phyloP scores from a whole-genome alignment of 2,888 invertebrate species.

The Parnassius smintheus region DNA sequence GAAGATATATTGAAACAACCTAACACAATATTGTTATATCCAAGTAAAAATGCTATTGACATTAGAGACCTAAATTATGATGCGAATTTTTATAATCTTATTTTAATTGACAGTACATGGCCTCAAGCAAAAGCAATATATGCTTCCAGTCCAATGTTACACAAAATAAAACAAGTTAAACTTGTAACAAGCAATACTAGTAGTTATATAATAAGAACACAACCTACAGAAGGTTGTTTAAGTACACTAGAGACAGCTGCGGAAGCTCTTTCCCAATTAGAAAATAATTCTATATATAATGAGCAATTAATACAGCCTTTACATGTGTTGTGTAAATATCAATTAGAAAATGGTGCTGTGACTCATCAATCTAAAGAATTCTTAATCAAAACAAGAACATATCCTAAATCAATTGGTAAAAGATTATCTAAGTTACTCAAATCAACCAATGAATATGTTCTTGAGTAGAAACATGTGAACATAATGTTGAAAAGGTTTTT shows the following conservation, averaged over 20 bases:
- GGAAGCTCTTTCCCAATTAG: conserved; percentile 88
- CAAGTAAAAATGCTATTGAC: conserved; percentile 87
- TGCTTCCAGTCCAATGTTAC: conserved; percentile 88
- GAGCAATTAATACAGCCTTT: conserved; percentile 88
- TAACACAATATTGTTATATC: conserved; percentile 90
- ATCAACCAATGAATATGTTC: conserved; percentile 54
- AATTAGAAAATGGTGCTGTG: conserved; percentile 94
- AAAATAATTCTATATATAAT: conserved; percentile 84
- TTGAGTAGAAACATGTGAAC: conserved; percentile 25
- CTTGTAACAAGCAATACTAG: conserved; percentile 86
- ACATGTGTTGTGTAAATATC: conserved; percentile 91
- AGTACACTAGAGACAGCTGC: conserved; percentile 95
- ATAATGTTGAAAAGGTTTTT: not conserved
- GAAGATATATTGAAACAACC: conserved; percentile 83
- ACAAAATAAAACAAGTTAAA: conserved; percentile 90
- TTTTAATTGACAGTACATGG: conserved; percentile 97
- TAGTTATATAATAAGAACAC: conserved; percentile 95
- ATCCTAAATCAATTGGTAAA: conserved; percentile 90
- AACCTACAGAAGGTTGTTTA: conserved; percentile 94
- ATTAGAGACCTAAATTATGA: conserved; percentile 77
- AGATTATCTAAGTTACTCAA: conserved; percentile 80
- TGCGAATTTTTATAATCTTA: conserved; percentile 84
- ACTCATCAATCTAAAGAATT: conserved; percentile 96
- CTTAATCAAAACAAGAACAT: conserved; percentile 88
- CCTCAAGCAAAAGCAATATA: conserved; percentile 96